A percentile compares a stretch with the other conserved stretches of the same genome.
Conservation (phyloP, 2,113 vertebrate genomes). For the Mungos mungo region DNA sequence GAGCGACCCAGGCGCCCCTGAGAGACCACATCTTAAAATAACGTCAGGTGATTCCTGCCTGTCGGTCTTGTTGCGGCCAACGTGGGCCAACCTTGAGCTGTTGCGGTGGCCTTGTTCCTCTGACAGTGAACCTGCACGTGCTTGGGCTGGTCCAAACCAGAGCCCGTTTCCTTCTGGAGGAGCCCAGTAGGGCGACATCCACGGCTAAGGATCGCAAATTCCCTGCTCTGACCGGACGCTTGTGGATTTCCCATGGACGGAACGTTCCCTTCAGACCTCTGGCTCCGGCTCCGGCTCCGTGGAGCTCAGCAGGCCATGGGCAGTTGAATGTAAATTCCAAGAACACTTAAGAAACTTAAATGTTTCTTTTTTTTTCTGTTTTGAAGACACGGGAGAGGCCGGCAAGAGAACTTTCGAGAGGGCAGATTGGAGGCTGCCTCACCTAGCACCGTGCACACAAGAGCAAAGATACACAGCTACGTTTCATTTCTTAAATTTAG, state of each 20-base stretch:
- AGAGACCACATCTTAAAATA: background rate
- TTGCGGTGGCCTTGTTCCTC: background rate
- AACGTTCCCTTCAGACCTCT: background rate
- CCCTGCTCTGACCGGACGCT: background rate
- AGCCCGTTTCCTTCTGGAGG: background rate
- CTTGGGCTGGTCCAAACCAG: background rate
- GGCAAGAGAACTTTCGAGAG: background rate
- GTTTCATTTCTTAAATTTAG: background rate
- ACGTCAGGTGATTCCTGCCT: background rate
- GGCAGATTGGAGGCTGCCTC: background rate
- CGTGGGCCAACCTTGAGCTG: background rate
- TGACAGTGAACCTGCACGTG: background rate
- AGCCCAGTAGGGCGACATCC: background rate
- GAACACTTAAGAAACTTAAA: slow-evolving; percentile 21
- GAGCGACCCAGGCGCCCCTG: no score
- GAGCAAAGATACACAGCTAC: background rate
- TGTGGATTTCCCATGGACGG: background rate
- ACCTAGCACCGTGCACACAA: background rate
- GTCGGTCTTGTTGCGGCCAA: background rate
- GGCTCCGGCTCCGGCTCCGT: background rate
- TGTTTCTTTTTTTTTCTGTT: background rate
- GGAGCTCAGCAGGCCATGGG: background rate
- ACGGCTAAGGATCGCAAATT: background rate
- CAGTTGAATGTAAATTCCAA: slow-evolving; percentile 25
- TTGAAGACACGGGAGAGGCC: background rate